Evolutionary conservation across 2,797 vertebrate genomes (phyloP).

Genomic region (Karalla daura): DNA sequence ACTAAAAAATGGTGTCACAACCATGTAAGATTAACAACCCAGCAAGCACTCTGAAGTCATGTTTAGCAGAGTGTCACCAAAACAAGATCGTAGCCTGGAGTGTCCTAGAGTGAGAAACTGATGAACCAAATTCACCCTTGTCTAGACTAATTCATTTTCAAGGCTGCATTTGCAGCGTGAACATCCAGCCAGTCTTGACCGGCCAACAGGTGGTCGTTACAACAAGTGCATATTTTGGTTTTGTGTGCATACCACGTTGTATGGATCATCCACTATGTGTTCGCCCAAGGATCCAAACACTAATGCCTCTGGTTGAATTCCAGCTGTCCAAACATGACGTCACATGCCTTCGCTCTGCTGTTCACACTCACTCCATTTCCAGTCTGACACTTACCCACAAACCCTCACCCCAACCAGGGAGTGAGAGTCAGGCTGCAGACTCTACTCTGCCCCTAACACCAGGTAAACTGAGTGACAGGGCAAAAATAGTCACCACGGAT

Average conservation of each 20-base stretch:
- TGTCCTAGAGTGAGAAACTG: background rate
- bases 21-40: background rate
- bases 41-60: background rate
- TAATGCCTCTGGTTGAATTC: conserved; percentile 48
- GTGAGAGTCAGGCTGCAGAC: too few relatives aligned
- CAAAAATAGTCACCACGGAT: too few relatives aligned
- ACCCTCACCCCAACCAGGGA: too few relatives aligned
- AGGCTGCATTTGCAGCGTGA: too few relatives aligned
- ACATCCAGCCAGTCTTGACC: too few relatives aligned
- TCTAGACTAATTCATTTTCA: background rate
- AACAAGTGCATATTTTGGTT: conserved; percentile 36
- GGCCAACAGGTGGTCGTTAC: conserved; percentile 40
- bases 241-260: conserved; percentile 26
- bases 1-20: too few relatives aligned
- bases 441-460: too few relatives aligned
- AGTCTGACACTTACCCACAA: conserved; percentile 7
- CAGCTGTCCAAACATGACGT: conserved; percentile 69
- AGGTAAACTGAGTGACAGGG: background rate
- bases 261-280: conserved; percentile 22
- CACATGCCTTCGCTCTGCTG: conserved; percentile 32
- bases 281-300: conserved; percentile 13
- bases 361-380: conserved; percentile 7
- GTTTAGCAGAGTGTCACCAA: background rate
- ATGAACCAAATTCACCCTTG: conserved; percentile 3
- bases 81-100: background rate